Base-by-base conservation (phyloP, 1,140 invertebrate genomes). In the Ostrea denselamellosa region DNA sequence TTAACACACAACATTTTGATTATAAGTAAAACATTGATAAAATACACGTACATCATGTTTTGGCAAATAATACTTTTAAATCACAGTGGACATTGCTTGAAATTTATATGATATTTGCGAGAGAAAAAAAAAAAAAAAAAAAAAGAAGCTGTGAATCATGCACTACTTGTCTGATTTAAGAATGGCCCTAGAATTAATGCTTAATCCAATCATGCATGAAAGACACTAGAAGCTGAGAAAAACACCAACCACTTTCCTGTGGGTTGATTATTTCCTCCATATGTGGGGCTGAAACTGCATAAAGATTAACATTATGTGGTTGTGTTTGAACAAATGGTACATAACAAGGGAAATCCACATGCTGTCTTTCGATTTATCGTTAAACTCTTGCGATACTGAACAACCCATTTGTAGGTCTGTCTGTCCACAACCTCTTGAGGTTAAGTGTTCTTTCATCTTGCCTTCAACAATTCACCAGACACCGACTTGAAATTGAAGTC, bases 231-330 rank as follows among this genome's bases (percentile, higher is more conserved):
- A 77, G 68, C 68, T 28, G 25, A 77, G 68, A 34, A 9, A 77
- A 77, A 77, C 14, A 77, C 58, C 68, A 77, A 77, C 68, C 68
- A 77, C 68, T 28, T 0, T 77, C 68, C 12, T 77, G 68, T 77
- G 22, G 68, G 25, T 77, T 0, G 28, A 34, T 8, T 10, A 77
- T 25, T 34, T 77, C 68, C 25, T 77, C 68, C 68, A 77, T 14
- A 9, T 77, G 68, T 34, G 22, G 68, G 25, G 68, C 68, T 77
- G 68, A 77, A 77, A 77, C 68, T 77, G 68, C 25, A 71, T 28
- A 5, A 62, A 56, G 54, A 62, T 62, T 19, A 62, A 62, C 17
- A 62, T 62, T 62, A 19, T 19, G 14, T 17, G 14, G 54, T 19
- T 8, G 17, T 62, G 56, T 19, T 19, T n/a, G 14, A 62, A n/a